Base-by-base conservation (phyloP, 1,140 invertebrate species). In the Tigriopus japonicus region DNA sequence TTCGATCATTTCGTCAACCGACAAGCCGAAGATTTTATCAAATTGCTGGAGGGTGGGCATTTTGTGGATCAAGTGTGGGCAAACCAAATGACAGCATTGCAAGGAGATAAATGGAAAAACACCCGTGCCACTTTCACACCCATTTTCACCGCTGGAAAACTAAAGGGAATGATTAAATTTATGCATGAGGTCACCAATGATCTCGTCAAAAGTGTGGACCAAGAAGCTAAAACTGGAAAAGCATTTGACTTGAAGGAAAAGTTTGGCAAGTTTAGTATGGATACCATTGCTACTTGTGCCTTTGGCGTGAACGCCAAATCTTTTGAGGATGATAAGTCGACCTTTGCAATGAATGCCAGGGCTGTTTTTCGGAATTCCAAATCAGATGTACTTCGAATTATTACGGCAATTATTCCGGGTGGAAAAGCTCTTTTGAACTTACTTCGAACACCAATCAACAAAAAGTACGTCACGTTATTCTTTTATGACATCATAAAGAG, bases 271-370 rank as follows among this genome's bases (percentile, higher is more conserved):
- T 75, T 70, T 55, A 73, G 73, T 6, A 71, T 77, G 69, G 75
- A 76, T 65, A 68, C 71, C 1, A 76, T 77, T 42, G 71, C 73
- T n/a, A 66, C 67, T 24, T 71, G 73, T 45, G 71, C 71, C 19
- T 78, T 77, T 67, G 76, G 75, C 9, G 66, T 76, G 6, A 64
- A 75, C n/a, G 68, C 62, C 24, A 15, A 43, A 43, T 43, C 42
- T 15, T 43, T 43, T 43, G 10, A 10, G 42, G 15, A 43, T 15
- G 15, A 43, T 12, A 15, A 43, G 10, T 43, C 42, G 15, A 43
- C 10, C 10, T 43, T 43, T 43, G 42, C 15, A 12, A 10, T 12
- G 42, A 12, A 43, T 43, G 42, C 42, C 10, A 43, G 42, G 10
- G 15, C 10, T 15, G 15, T 43, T 43, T 43, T 43, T 43, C 10